phyloP scores from a whole-genome alignment of 1,140 invertebrate species.

The Delia radicum region DNA sequence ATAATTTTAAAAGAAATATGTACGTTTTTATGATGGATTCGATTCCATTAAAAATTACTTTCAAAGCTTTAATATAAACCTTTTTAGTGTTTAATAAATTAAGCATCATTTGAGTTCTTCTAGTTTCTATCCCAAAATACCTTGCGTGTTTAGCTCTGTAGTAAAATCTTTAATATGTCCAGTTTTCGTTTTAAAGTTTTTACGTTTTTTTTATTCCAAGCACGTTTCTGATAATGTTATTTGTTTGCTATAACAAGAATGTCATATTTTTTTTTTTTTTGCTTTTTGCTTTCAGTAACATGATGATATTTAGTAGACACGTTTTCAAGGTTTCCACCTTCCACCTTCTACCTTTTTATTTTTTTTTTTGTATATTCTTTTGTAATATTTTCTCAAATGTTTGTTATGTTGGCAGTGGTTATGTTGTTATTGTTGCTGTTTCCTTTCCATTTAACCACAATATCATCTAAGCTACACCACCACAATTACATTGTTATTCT shows the following conservation, averaged over 20 bases:
- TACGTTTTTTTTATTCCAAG: too few relatives aligned
- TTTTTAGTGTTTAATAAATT: too few relatives aligned
- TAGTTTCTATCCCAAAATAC: neutral
- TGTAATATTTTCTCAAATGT: neutral
- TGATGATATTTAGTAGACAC: too few relatives aligned
- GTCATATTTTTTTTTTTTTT: too few relatives aligned
- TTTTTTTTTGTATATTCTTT: neutral
- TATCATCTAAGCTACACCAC: neutral
- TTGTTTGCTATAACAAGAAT: neutral
- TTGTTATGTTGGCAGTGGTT: neutral
- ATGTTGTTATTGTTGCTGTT: neutral
- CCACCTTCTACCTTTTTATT: neutral
- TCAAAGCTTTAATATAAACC: too few relatives aligned
- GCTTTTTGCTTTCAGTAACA: too few relatives aligned
- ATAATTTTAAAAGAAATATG: too few relatives aligned
- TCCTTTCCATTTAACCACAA: neutral
- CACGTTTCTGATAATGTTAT: neutral
- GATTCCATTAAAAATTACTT: too few relatives aligned
- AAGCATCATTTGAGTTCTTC: too few relatives aligned
- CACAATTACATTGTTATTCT: neutral
- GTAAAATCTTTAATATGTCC: too few relatives aligned
- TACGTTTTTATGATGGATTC: too few relatives aligned
- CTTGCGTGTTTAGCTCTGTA: too few relatives aligned
- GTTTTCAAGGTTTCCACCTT: neutral
- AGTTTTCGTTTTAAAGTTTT: neutral